Evolutionary conservation across 2,113 vertebrate species (phyloP), one percentile per base, ranked within the genome.

Genomic region (Nanorana parkeri): DNA sequence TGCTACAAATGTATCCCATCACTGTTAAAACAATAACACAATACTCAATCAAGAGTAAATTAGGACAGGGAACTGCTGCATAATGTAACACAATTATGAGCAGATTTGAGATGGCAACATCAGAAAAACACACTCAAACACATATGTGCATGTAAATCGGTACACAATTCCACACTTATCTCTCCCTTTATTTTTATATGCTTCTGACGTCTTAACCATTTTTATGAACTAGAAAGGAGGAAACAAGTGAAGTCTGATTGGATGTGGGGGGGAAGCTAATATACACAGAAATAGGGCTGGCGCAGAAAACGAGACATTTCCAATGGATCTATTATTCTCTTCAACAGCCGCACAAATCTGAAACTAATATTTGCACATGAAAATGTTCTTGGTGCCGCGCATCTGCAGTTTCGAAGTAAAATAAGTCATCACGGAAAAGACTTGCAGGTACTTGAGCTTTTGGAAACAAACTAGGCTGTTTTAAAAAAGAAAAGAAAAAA

Each of bases 311-410:
- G 56, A 80, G 71, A 67, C 80, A 16, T 82, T 82, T 75, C 67
- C 68, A 41, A 55, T 26, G 71, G 61, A 66, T 56, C 47, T 23
- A 75, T 82, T 67, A 82, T 82, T 82, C 80, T 75, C 66, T 75
- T 58, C 80, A 82, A 75, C 51, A 75, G 80, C 61, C 71, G 69
- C 28, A 82, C 80, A 75, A 75, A 82, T 75, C 80, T 58, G 56
- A 82, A 82, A 75, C 51, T 47, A 75, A 82, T 67, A 82, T 75
- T 67, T 82, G 69, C 69, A 26, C 71, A 67, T 66, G 69, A 75
- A 82, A 75, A 82, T 82, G 69, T 75, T 75, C 32, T 74, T 20
- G 15, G 67, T 56, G 60, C 20, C 29, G 54, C 10, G 51, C 21
- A 56, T 73, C 60, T 60, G 68, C 58, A 21, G 55, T 24, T 28